phyloP scores from a whole-genome alignment of 2,113 vertebrate species.

The Petaurus breviceps region DNA sequence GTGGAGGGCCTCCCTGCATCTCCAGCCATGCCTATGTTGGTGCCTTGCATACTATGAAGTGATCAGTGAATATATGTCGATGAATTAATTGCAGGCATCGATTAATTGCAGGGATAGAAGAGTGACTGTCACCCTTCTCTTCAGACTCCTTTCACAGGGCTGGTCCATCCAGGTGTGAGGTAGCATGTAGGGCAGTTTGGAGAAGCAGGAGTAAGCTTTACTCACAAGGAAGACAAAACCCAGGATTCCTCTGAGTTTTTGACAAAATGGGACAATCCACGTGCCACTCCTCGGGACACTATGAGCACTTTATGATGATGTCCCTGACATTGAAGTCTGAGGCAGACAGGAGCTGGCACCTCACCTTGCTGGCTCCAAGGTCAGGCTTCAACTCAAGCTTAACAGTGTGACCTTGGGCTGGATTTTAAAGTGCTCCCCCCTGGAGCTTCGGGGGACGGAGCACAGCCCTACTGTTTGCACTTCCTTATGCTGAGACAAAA shows the following conservation, averaged over 20 bases:
- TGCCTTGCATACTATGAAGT: not conserved
- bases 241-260: not conserved
- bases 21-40: not conserved
- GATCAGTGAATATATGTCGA: not conserved
- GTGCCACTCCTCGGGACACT: not conserved
- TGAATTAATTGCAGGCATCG: not conserved
- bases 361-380: not conserved
- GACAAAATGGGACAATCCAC: conserved; percentile 3
- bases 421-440: conserved; percentile 4
- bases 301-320: not conserved
- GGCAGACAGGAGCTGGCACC: not conserved
- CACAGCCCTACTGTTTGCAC: too few relatives aligned
- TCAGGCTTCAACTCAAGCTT: not conserved
- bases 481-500: not conserved
- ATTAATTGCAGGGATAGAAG: not conserved
- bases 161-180: not conserved
- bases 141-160: not conserved
- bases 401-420: not conserved
- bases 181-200: not conserved
- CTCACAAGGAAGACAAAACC: not conserved
- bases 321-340: not conserved
- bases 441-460: too few relatives aligned
- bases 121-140: not conserved
- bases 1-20: not conserved
- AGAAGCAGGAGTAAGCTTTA: not conserved